phyloP scores from a whole-genome alignment of 1,140 invertebrate genomes.

The Diorhabda sublineata region DNA sequence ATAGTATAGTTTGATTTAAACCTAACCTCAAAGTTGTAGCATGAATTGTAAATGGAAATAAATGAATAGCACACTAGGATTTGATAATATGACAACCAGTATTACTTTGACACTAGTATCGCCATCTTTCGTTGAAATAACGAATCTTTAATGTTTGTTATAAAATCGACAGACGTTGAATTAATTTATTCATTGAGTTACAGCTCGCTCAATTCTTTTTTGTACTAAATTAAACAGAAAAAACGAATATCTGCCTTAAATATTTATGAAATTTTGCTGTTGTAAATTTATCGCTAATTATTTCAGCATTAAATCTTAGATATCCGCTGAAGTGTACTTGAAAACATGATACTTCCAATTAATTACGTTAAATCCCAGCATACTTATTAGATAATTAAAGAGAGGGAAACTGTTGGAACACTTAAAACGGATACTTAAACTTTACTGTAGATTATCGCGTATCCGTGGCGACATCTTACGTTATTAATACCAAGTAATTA shows the following conservation, averaged over 20 bases:
- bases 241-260: not conserved
- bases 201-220: no score
- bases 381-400: constrained; percentile 32
- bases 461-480: constrained; percentile 36
- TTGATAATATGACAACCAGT: no score
- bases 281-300: constrained; percentile 15
- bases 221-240: not conserved
- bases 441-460: constrained; percentile 31
- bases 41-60: no score
- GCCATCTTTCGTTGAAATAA: no score
- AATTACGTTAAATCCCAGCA: constrained; percentile 21
- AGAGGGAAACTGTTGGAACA: constrained; percentile 19
- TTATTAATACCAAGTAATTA: constrained; percentile 37
- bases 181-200: no score
- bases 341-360: constrained; percentile 17
- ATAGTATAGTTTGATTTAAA: no score
- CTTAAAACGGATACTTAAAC: constrained; percentile 12
- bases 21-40: no score
- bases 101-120: no score
- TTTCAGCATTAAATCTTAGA: constrained; percentile 12
- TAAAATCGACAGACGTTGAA: no score
- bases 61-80: no score
- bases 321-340: constrained; percentile 8
- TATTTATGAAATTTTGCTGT: not conserved
- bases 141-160: no score